phyloP scores from a whole-genome alignment of 2,113 vertebrate genomes.

The Urocynchramus pylzowi region DNA sequence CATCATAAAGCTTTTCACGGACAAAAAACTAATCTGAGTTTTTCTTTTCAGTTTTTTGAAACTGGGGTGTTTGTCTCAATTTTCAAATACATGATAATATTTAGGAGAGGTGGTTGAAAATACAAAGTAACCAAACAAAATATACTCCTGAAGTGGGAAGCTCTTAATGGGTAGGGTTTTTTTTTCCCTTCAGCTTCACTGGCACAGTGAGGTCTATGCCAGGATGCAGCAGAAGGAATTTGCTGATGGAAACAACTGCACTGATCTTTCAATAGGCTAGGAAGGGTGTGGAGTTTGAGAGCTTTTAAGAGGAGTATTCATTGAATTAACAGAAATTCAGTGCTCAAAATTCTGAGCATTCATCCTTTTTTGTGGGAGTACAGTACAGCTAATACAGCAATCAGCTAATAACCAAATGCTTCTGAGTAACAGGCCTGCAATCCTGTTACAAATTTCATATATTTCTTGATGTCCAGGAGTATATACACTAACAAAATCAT shows the following conservation, averaged over 20 bases:
- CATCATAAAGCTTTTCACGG: background rate
- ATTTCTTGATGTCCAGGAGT: background rate
- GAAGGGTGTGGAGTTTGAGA: background rate
- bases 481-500: background rate
- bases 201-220: background rate
- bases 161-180: background rate
- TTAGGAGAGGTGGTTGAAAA: background rate
- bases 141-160: background rate
- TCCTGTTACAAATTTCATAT: fast-evolving
- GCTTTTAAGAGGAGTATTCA: background rate
- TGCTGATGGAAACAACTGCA: background rate
- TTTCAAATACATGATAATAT: background rate
- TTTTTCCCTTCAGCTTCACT: background rate
- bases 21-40: background rate
- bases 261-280: background rate
- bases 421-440: background rate
- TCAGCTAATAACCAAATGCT: background rate
- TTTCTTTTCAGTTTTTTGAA: background rate
- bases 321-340: background rate
- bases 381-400: background rate
- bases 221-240: background rate
- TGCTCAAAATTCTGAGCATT: background rate
- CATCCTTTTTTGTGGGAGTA: background rate
- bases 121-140: background rate
- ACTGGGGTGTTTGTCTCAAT: fast-evolving